Base-by-base conservation (phyloP, 2,113 vertebrate genomes). In the Myxocyprinus asiaticus region DNA sequence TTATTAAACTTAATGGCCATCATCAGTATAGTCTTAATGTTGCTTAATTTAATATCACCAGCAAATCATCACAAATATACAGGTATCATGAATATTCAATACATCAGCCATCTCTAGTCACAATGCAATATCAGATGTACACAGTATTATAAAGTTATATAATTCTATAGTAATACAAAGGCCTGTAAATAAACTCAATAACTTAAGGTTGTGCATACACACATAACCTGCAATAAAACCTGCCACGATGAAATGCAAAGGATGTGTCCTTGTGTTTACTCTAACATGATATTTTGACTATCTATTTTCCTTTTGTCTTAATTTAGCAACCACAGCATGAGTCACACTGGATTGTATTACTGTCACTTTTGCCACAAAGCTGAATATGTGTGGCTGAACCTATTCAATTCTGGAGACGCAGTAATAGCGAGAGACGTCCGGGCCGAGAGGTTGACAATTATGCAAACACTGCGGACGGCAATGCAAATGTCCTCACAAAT, bases 391-490 rank as follows among this genome's bases (percentile, higher is more conserved):
- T 12, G 64, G 61, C 43, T 50, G 43, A 80, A 75, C 55, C 45
- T 72, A 53, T 72, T 76, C 78, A 80, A 64, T 53, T 75, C 12
- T 6, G 56, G 15, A 78, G 69, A 76, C n/a, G 43, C 81, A 51
- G 61, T 22, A 15, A 69, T 69, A 70, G 64, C 68, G 9, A 53
- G 67, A 80, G 61, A 74, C 67, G 65, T 7, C 15, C 43, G 43
- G 63, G 66, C 65, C 71, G 76, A 76, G 9, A 76, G 71, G 65
- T 71, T 63, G 66, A 79, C 72, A 68, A 64, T 75, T 66, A 80
- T 76, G 55, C 22, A 80, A 78, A 63, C 72, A 64, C 63, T 9
- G 43, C 11, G 12, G 66, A 61, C 51, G 56, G 58, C 61, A 53
- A 33, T 50, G 61, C 53, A 78, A 64, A 80, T 71, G 62, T 22